Conservation (phyloP, 2,888 invertebrate species). For the Amaurobius ferox region DNA sequence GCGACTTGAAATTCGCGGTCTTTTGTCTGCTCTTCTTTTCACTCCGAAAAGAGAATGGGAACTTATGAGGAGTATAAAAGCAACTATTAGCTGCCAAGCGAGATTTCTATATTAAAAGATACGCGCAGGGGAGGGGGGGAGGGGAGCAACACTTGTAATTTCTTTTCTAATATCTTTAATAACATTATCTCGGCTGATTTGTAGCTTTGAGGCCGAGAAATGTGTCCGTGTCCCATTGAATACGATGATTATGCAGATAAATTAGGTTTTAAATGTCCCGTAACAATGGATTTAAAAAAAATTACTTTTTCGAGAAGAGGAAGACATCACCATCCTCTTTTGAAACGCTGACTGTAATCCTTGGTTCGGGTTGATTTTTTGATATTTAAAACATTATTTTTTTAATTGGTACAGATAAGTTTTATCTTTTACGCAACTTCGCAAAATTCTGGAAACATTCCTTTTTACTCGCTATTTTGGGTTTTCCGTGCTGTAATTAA, state of each 20-base stretch:
- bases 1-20: background rate
- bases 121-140: too few relatives aligned
- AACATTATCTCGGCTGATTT: background rate
- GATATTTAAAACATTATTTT: too few relatives aligned
- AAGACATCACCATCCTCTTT: too few relatives aligned
- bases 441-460: too few relatives aligned
- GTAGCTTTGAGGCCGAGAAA: background rate
- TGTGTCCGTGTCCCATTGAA: background rate
- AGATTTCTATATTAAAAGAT: background rate
- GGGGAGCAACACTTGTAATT: too few relatives aligned
- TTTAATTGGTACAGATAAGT: too few relatives aligned
- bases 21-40: slow-evolving; percentile 3
- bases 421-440: too few relatives aligned
- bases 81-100: background rate
- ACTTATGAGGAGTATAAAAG: slow-evolving; percentile 2
- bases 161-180: background rate
- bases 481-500: too few relatives aligned
- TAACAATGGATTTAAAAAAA: background rate
- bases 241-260: slow-evolving; percentile 3
- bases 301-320: background rate
- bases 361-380: too few relatives aligned
- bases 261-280: background rate
- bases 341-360: too few relatives aligned
- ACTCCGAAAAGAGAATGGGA: background rate
- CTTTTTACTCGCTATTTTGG: too few relatives aligned